Evolutionary conservation across 2,113 vertebrate species (phyloP).

Genomic region (Hippocampus zosterae): DNA sequence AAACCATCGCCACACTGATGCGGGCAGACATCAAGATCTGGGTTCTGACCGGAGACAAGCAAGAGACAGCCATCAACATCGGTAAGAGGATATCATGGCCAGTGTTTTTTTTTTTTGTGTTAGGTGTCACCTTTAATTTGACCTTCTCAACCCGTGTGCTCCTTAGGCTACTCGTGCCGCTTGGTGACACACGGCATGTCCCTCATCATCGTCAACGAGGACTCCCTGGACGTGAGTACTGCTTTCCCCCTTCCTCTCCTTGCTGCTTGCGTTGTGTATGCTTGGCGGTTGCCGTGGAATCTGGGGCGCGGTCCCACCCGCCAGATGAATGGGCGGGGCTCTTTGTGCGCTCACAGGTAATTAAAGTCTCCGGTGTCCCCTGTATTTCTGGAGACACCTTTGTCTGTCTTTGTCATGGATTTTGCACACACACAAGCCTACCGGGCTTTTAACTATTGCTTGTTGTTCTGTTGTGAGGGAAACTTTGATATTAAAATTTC

Average conservation of each 20-base stretch:
- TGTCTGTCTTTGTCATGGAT: background rate
- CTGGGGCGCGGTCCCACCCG: constrained; percentile 49
- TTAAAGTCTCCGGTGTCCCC: constrained; percentile 75
- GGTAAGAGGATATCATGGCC: constrained; percentile 67
- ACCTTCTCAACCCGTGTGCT: constrained; percentile 27
- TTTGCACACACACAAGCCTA: background rate
- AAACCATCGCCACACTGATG: constrained; percentile 90
- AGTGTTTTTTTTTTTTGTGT: background rate
- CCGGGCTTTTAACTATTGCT: background rate
- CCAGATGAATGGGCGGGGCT: constrained; percentile 59
- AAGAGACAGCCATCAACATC: constrained; percentile 96
- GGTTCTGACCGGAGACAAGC: constrained; percentile 95
- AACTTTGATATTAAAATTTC: background rate
- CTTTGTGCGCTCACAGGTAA: constrained; percentile 71
- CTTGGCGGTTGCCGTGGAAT: constrained; percentile 53
- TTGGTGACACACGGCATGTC: constrained; percentile 95
- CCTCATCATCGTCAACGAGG: constrained; percentile 93
- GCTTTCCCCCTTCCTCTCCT: background rate
- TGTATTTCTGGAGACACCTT: constrained; percentile 39
- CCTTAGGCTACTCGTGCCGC: constrained; percentile 90
- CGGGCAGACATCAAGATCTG: constrained; percentile 95
- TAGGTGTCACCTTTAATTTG: constrained; percentile 13
- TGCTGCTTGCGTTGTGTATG: background rate
- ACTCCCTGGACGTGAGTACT: constrained; percentile 92
- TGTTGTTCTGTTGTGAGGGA: background rate